A percentile compares a stretch with the other conserved stretches of the same genome.
Evolutionary conservation across 2,888 invertebrate genomes (phyloP).

Genomic region (Heliconius erato): DNA sequence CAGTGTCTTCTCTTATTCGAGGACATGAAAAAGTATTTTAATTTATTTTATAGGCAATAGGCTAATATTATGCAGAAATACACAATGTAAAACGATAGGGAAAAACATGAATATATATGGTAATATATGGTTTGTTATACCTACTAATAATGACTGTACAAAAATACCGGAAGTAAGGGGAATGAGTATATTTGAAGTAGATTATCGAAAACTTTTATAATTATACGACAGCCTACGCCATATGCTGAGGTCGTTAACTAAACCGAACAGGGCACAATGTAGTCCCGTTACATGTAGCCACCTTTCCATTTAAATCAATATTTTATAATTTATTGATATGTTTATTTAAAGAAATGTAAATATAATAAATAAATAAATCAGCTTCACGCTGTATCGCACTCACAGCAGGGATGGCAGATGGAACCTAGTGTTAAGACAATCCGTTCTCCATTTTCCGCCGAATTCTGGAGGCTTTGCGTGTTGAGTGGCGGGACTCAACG

Average conservation of each 20-base stretch:
- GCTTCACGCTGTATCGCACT: no score
- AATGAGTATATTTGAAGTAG: slow-evolving; percentile 79
- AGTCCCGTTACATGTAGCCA: slow-evolving; percentile 30
- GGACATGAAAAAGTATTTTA: not conserved
- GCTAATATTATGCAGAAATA: not conserved
- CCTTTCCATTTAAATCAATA: slow-evolving; percentile 1
- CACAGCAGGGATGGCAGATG: no score
- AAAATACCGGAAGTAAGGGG: slow-evolving; percentile 57
- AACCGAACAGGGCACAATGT: slow-evolving; percentile 39
- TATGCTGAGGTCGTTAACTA: slow-evolving; percentile 69
- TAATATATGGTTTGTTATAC: slow-evolving; percentile 4
- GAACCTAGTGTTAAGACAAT: no score
- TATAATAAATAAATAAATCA: no score
- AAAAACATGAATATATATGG: not conserved
- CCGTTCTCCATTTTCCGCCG: no score
- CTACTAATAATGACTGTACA: slow-evolving; percentile 40
- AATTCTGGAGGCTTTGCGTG: no score
- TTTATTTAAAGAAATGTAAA: not conserved
- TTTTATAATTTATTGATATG: not conserved
- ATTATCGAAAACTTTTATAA: slow-evolving; percentile 70
- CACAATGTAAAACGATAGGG: not conserved
- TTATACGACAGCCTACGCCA: slow-evolving; percentile 55
- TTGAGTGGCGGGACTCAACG: no score
- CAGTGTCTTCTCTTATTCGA: not conserved
- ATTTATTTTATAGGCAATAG: not conserved